Percentiles rank a stretch among this genome's conserved stretches.
phyloP scores from a whole-genome alignment of 1,140 invertebrate genomes.

The Tachypleus tridentatus region DNA sequence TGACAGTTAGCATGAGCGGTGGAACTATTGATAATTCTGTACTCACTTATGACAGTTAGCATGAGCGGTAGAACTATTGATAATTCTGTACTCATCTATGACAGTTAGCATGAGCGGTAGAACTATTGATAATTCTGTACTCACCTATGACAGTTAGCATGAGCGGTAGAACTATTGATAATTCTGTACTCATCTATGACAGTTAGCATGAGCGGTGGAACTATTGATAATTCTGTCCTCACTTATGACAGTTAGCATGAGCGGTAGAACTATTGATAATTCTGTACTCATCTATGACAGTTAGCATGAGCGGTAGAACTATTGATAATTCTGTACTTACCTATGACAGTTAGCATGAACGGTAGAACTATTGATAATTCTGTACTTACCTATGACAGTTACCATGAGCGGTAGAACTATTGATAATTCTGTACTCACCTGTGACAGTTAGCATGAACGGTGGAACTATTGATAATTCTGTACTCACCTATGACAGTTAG shows the following conservation, averaged over 20 bases:
- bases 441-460: conserved; percentile 13
- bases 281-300: conserved; percentile 15
- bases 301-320: conserved; percentile 4
- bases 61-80: not conserved
- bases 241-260: conserved; percentile 18
- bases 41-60: conserved; percentile 19
- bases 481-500: conserved; percentile 19
- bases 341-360: conserved; percentile 15
- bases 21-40: too few species aligned
- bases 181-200: conserved; percentile 15
- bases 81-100: conserved; percentile 12
- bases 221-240: not conserved
- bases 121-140: not conserved
- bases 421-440: conserved; percentile 8
- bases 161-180: too few species aligned
- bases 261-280: too few species aligned
- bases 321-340: conserved; percentile 5
- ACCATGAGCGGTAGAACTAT: conserved; percentile 2
- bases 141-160: conserved; percentile 18
- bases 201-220: conserved; percentile 4
- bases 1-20: conserved; percentile 12
- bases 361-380: too few species aligned
- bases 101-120: conserved; percentile 10
- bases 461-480: too few species aligned
- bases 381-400: conserved; percentile 16